Evolutionary conservation across 2,113 vertebrate species (phyloP).

Genomic region (Mola mola): DNA sequence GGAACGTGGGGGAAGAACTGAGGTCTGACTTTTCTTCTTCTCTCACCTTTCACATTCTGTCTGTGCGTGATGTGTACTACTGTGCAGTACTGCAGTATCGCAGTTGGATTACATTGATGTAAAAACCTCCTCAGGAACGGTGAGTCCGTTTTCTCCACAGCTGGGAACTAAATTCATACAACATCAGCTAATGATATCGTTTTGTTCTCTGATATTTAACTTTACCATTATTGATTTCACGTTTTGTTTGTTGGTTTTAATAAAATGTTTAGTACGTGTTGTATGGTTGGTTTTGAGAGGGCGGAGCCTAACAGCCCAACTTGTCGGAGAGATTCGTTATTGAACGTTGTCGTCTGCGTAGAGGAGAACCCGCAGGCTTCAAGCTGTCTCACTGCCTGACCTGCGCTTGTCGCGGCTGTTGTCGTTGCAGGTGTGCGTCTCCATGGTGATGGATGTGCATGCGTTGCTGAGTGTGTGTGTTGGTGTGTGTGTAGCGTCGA

Average conservation of each 20-base stretch:
- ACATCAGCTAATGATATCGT: too few relatives aligned
- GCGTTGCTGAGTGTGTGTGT: conserved; percentile 19
- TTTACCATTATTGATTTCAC: too few relatives aligned
- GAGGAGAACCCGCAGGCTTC: neutral
- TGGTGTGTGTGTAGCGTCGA: conserved; percentile 19
- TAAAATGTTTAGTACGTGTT: too few relatives aligned
- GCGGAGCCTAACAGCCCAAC: too few relatives aligned
- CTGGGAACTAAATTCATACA: too few relatives aligned
- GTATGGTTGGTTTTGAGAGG: neutral
- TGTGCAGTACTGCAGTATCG: too few relatives aligned
- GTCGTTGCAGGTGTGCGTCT: conserved; percentile 27
- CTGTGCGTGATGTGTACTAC: neutral
- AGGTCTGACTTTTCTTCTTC: conserved; percentile 19
- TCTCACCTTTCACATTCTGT: neutral
- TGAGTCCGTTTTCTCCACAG: too few relatives aligned
- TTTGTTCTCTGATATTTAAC: too few relatives aligned
- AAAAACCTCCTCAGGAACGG: neutral
- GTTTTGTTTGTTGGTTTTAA: neutral
- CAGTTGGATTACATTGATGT: too few relatives aligned
- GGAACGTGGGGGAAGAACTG: neutral
- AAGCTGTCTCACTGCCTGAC: too few relatives aligned
- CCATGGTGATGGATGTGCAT: conserved; percentile 47
- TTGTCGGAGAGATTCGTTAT: neutral
- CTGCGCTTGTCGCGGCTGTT: neutral
- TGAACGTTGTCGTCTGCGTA: neutral